Evolutionary conservation across 2,888 invertebrate genomes (phyloP).

Genomic region (Athetis lepigone): DNA sequence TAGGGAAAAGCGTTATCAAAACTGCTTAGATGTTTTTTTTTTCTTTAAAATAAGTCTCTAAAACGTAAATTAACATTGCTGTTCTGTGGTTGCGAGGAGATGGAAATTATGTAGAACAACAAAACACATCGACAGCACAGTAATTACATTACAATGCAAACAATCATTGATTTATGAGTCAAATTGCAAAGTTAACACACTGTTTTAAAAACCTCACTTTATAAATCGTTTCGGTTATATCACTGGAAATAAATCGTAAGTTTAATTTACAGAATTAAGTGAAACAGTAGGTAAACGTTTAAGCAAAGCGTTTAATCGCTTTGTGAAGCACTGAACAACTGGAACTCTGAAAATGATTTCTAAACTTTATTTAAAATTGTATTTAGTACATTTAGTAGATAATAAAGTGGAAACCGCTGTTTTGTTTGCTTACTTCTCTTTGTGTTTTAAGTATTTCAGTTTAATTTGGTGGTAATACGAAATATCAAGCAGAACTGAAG

Average conservation of each 20-base stretch:
- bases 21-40: neutral
- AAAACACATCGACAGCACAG: too few relatives aligned
- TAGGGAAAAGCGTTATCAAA: constrained; percentile 14
- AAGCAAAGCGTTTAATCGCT: constrained; percentile 40
- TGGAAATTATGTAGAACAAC: too few relatives aligned
- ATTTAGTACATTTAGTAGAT: neutral
- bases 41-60: too few relatives aligned
- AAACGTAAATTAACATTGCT: too few relatives aligned
- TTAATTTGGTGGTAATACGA: too few relatives aligned
- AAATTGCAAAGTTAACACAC: constrained; percentile 2
- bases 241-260: constrained; percentile 36
- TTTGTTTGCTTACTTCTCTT: constrained; percentile 7
- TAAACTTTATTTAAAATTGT: constrained; percentile 26
- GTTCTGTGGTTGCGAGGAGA: too few relatives aligned
- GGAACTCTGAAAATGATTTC: constrained; percentile 24
- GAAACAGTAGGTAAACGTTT: constrained; percentile 34
- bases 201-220: constrained; percentile 3
- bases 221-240: constrained; percentile 25
- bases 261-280: constrained; percentile 22
- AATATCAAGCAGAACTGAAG: too few relatives aligned
- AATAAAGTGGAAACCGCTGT: neutral
- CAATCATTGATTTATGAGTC: too few relatives aligned
- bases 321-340: constrained; percentile 23
- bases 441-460: constrained; percentile 3
- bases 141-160: too few relatives aligned